Evolutionary conservation across 1,140 invertebrate species (phyloP).

Genomic region (Zaprionus inermis): DNA sequence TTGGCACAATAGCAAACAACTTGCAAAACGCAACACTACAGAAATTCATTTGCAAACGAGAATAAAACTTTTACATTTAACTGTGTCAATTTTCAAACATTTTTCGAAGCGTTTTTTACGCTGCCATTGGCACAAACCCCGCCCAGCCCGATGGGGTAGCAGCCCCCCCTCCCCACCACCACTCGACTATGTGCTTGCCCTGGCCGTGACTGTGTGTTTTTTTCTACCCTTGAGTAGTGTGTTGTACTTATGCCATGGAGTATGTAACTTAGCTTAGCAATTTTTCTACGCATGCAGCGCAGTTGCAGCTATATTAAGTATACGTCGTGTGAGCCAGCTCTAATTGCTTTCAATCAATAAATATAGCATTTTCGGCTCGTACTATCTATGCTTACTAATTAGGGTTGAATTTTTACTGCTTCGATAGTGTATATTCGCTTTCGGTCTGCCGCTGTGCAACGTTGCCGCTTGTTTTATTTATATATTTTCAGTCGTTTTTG

Average conservation of each 20-base stretch:
- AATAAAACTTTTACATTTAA: slow-evolving; percentile 82
- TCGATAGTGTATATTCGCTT: background rate
- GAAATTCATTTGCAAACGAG: slow-evolving; percentile 80
- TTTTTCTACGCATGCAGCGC: background rate
- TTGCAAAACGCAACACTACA: slow-evolving; percentile 54
- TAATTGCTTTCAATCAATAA: too few species aligned
- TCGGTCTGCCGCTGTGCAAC: background rate
- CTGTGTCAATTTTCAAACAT: slow-evolving; percentile 77
- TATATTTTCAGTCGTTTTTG: slow-evolving; percentile 78
- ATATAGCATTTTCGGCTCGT: too few species aligned
- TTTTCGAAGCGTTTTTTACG: slow-evolving; percentile 47
- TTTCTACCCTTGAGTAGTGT: background rate
- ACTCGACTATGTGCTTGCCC: background rate
- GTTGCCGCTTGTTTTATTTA: slow-evolving; percentile 60
- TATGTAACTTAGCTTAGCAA: background rate
- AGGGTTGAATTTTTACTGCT: too few species aligned
- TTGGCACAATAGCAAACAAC: slow-evolving; percentile 62
- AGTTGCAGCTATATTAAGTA: background rate
- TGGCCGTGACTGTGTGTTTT: slow-evolving; percentile 1
- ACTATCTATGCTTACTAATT: too few species aligned
- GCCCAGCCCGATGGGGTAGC: too few species aligned
- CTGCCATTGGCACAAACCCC: slow-evolving; percentile 22
- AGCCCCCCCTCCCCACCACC: background rate
- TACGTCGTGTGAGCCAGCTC: too few species aligned
- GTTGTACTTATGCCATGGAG: background rate